A percentile compares a stretch with the other conserved stretches of the same genome.
These are phyloP conservation scores for Philaethria dido DNA, from an alignment of 2,888 invertebrate genomes.

Conservation along the genomic window DNA sequence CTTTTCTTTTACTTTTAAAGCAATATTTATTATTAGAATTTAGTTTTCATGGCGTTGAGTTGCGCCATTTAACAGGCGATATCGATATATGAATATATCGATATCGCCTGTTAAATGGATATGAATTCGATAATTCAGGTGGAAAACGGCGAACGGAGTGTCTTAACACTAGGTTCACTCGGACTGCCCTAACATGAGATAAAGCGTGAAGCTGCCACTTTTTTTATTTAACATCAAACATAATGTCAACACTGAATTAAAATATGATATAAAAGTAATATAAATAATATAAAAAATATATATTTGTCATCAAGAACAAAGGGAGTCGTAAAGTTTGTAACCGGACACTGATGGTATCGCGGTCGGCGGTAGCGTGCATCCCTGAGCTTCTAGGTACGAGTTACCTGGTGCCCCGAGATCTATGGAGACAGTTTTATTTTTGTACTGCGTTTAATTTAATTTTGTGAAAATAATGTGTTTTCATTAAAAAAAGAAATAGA, in stretches of 20 bases:
- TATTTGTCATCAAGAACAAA: constrained; percentile 40
- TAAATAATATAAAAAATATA: constrained; percentile 28
- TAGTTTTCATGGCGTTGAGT: too few species aligned
- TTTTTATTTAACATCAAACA: background rate
- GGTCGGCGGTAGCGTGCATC: constrained; percentile 33
- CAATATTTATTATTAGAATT: too few species aligned
- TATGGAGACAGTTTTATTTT: constrained; percentile 16
- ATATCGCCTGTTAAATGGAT: too few species aligned
- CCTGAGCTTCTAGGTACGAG: constrained; percentile 32
- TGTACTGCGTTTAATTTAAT: background rate
- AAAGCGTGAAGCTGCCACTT: background rate
- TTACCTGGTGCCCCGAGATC: constrained; percentile 16
- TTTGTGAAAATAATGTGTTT: background rate
- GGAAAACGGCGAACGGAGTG: too few species aligned
- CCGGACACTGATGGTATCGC: constrained; percentile 44
- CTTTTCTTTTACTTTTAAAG: too few species aligned
- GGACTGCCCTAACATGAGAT: too few species aligned
- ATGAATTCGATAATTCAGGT: too few species aligned
- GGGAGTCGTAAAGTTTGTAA: constrained; percentile 42
- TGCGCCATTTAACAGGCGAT: too few species aligned
- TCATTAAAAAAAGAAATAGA: too few species aligned
- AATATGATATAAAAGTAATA: constrained; percentile 20
- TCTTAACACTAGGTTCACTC: too few species aligned
- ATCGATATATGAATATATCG: too few species aligned
- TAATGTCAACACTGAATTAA: constrained; percentile 15